Evolutionary conservation across 2,797 vertebrate genomes (phyloP).

Genomic region (Pangasius krempfi): DNA sequence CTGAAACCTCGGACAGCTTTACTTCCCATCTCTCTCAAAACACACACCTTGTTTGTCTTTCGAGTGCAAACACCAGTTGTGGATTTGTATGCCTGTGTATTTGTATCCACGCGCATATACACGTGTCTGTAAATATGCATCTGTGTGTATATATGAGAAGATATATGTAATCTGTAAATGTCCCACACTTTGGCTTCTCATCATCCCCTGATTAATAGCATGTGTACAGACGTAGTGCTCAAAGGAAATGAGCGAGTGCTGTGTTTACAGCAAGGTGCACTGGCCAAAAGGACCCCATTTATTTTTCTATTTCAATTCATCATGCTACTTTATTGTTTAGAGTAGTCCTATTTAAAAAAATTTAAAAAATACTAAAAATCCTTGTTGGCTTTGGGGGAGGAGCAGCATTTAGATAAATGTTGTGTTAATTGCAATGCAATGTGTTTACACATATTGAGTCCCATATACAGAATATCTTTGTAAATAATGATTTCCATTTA

Average conservation of each 20-base stretch:
- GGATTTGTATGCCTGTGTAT: conserved; percentile 20
- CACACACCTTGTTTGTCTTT: conserved; percentile 19
- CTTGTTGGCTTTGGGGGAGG: too few relatives aligned
- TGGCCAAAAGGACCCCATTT: conserved; percentile 36
- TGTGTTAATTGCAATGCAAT: conserved; percentile 33
- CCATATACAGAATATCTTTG: conserved; percentile 5
- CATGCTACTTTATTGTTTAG: conserved; percentile 39
- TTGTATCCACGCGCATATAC: conserved; percentile 19
- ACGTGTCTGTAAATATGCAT: conserved; percentile 50
- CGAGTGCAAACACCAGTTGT: conserved; percentile 22
- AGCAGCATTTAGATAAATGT: conserved; percentile 62
- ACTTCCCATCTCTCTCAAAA: not conserved
- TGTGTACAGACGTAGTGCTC: not conserved
- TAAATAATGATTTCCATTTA: conserved; percentile 37
- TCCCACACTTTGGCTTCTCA: conserved; percentile 25
- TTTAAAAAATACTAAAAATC: too few relatives aligned
- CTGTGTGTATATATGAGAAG: conserved; percentile 33
- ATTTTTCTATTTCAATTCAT: conserved; percentile 61
- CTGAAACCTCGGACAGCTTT: conserved; percentile 3
- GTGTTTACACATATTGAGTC: not conserved
- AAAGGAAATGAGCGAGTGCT: not conserved
- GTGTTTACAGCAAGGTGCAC: not conserved
- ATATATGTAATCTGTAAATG: conserved; percentile 51
- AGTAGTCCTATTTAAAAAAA: not conserved
- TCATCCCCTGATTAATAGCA: conserved; percentile 15